phyloP scores from a whole-genome alignment of 2,113 vertebrate genomes.

The Brachyistius frenatus region DNA sequence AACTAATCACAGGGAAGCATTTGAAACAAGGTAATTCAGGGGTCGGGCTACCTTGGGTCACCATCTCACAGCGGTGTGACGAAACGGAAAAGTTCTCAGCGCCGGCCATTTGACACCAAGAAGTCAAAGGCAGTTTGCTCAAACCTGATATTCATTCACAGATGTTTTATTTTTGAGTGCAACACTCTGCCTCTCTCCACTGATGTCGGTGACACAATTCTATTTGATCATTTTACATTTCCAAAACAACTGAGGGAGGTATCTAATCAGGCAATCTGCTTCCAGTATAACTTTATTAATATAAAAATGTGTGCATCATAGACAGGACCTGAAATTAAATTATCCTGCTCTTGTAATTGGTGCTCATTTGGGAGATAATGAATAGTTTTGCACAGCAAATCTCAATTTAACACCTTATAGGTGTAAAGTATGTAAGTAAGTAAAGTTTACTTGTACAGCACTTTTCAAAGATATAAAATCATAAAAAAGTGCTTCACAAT shows the following conservation, averaged over 20 bases:
- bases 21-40: constrained; percentile 41
- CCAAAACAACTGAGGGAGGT: not conserved
- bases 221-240: not conserved
- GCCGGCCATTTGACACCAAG: constrained; percentile 4
- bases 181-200: not conserved
- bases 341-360: constrained; percentile 30
- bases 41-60: constrained; percentile 20
- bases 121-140: not conserved
- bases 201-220: not conserved
- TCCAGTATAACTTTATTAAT: constrained; percentile 28
- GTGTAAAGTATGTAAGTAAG: not conserved
- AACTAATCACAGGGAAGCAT: constrained; percentile 49
- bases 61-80: not conserved
- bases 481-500: too few relatives aligned
- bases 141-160: not conserved
- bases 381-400: constrained; percentile 12
- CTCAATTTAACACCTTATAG: constrained; percentile 10
- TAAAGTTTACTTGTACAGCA: too few relatives aligned
- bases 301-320: constrained; percentile 36
- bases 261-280: constrained; percentile 24
- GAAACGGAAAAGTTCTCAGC: not conserved
- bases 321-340: constrained; percentile 1
- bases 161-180: not conserved
- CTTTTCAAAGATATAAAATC: too few relatives aligned
- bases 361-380: constrained; percentile 34